These are phyloP conservation scores for Linyphia triangularis DNA, from an alignment of 2,888 invertebrate species.

Conservation along the genomic window DNA sequence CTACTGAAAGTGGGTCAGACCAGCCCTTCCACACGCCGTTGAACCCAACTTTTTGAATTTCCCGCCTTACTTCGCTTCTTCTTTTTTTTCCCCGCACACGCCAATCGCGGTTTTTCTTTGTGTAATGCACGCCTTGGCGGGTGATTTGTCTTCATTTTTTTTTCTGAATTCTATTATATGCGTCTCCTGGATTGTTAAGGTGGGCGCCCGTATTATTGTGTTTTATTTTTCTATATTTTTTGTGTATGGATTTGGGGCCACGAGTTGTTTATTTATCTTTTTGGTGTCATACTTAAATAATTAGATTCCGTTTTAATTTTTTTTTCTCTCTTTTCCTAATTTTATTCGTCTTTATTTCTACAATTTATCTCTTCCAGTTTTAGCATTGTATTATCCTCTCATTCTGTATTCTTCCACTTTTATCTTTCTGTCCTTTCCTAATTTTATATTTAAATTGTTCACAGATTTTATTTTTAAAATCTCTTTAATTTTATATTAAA, in stretches of 20 bases:
- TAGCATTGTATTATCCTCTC: no score
- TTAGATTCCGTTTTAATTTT: no score
- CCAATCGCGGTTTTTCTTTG: neutral
- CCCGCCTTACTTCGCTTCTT: conserved; percentile 10
- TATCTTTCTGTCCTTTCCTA: no score
- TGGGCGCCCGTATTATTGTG: neutral
- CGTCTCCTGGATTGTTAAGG: neutral
- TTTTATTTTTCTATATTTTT: neutral
- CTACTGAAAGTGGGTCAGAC: conserved; percentile 54
- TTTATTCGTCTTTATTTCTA: no score
- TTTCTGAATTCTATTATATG: neutral
- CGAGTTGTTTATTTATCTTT: neutral
- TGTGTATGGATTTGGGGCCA: neutral
- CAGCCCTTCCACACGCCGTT: conserved; percentile 51
- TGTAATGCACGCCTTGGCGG: neutral
- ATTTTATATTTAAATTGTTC: no score
- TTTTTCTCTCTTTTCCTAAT: no score
- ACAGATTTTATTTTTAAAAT: no score
- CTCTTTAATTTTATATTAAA: no score
- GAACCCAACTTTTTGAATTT: conserved; percentile 30
- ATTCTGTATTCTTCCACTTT: no score
- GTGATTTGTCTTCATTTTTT: neutral
- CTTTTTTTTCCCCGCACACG: conserved; percentile 19
- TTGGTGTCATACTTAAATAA: neutral
- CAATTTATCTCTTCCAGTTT: no score